phyloP scores from a whole-genome alignment of 2,888 invertebrate species.

The Tinea pellionella region DNA sequence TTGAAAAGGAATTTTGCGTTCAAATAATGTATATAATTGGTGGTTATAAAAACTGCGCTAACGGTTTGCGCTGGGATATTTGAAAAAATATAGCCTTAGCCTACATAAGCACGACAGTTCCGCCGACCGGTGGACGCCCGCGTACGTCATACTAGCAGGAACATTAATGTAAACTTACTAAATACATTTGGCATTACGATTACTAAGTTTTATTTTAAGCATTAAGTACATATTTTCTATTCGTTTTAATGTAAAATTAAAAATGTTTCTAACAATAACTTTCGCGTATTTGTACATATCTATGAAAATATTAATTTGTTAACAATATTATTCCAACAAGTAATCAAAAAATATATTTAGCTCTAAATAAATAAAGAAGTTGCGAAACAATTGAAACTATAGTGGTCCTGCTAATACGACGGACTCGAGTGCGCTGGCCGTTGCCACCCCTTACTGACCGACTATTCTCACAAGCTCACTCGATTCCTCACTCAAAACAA shows the following conservation, averaged over 20 bases:
- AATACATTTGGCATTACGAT: no score
- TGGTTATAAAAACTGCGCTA: slow-evolving; percentile 30
- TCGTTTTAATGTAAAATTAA: no score
- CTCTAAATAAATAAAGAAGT: no score
- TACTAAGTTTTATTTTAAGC: no score
- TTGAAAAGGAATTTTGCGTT: slow-evolving; percentile 11
- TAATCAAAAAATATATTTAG: no score
- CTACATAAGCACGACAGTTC: slow-evolving; percentile 31
- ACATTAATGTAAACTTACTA: slow-evolving; percentile 4
- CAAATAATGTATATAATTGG: slow-evolving; percentile 30
- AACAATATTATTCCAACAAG: no score
- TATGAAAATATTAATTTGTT: no score
- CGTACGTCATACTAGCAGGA: slow-evolving; percentile 22
- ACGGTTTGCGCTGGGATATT: slow-evolving; percentile 30
- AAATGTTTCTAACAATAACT: no score
- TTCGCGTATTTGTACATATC: no score
- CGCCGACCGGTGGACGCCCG: slow-evolving; percentile 27
- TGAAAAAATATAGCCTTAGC: slow-evolving; percentile 38
- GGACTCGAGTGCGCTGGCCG: slow-evolving; percentile 47
- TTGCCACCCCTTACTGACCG: slow-evolving; percentile 34
- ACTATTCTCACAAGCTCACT: slow-evolving; percentile 48
- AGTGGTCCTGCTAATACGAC: slow-evolving; percentile 23
- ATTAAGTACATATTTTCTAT: no score
- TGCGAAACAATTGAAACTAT: no score
- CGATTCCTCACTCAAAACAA: slow-evolving; percentile 61